These are phyloP conservation scores for Kradibia gibbosae DNA, from an alignment of 1,140 invertebrate genomes.

Conservation along the genomic window DNA sequence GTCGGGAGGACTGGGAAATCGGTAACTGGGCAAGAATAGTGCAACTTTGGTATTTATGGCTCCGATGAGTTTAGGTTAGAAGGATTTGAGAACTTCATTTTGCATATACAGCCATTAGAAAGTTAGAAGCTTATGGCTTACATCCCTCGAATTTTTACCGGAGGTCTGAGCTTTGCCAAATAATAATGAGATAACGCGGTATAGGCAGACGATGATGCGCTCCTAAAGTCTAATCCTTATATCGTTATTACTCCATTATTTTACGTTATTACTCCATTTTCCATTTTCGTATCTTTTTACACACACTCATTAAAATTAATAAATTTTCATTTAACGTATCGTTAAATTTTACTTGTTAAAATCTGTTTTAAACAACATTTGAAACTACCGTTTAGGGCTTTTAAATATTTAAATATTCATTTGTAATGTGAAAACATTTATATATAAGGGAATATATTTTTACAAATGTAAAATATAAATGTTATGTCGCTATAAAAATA, in stretches of 20 bases:
- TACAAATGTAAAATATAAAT: too few species aligned
- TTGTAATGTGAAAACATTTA: too few species aligned
- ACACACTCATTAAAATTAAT: too few species aligned
- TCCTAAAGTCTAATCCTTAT: slow-evolving; percentile 47
- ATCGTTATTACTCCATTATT: too few species aligned
- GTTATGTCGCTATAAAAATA: too few species aligned
- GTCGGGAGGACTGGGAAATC: slow-evolving; percentile 5
- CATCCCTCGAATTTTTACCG: not conserved
- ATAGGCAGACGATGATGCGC: slow-evolving; percentile 3
- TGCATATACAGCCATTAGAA: slow-evolving; percentile 50
- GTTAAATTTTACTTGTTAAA: not conserved
- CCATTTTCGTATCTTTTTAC: not conserved
- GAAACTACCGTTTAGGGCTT: too few species aligned
- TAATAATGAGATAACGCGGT: slow-evolving; percentile 45
- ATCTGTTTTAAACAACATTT: too few species aligned
- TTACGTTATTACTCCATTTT: slow-evolving; percentile 35
- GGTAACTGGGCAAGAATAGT: slow-evolving; percentile 10
- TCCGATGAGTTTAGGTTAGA: slow-evolving; percentile 46
- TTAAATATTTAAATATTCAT: too few species aligned
- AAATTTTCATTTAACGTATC: too few species aligned
- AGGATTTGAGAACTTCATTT: slow-evolving; percentile 49
- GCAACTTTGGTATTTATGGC: slow-evolving; percentile 49
- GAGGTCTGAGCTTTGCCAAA: slow-evolving; percentile 37
- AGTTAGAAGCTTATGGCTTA: slow-evolving; percentile 46
- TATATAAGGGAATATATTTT: too few species aligned